Base-by-base conservation (phyloP, 2,888 invertebrate species). In the Dasysyrphus tricinctus region DNA sequence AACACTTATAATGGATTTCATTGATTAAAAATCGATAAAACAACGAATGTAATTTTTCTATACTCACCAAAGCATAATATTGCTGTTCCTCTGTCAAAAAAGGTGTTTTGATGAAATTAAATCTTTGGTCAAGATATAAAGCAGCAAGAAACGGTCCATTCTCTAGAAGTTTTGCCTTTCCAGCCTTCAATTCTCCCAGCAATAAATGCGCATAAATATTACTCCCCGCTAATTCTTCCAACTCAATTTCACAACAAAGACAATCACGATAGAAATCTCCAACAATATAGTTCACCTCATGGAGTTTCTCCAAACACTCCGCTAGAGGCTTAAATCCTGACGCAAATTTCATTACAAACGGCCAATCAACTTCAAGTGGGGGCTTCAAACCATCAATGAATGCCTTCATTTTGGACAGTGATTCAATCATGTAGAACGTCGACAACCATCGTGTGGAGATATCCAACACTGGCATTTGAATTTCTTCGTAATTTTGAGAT, bases 211-310 rank as follows among this genome's bases (percentile, higher is more conserved):
- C 74, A 39, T 39, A 76, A 0, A 42, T 44, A 44, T 77, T 70
- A 9, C 16, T 54, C 11, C 19, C 57, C 1, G 12, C 34, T 11
- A 81, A 12, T 44, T 72, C 61, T 29, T 81, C 70, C 47, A 84
- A 54, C 47, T 79, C 79, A 14, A 79, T 69, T 47, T 83, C 83
- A 37, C 83, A 83, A 6, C 74, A 67, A 3, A 83, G 61, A 56
- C 76, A 88, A 59, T 88, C 83, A 32, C 87, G 72, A 39, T 85
- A 88, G 47, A 88, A 88, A 63, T 88, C 87, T 3, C 88, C 88
- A 76, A 88, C 78, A 16, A 80, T 63, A 49, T 87, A 85, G 24
- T 88, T 76, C 16, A 81, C 88, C 14, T 74, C 69, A 16, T 84
- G 73, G 4, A 88, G 19, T 42, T 67, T 75, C 56, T 78, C 69